phyloP scores from a whole-genome alignment of 2,113 vertebrate species.

The Aegithalos caudatus region DNA sequence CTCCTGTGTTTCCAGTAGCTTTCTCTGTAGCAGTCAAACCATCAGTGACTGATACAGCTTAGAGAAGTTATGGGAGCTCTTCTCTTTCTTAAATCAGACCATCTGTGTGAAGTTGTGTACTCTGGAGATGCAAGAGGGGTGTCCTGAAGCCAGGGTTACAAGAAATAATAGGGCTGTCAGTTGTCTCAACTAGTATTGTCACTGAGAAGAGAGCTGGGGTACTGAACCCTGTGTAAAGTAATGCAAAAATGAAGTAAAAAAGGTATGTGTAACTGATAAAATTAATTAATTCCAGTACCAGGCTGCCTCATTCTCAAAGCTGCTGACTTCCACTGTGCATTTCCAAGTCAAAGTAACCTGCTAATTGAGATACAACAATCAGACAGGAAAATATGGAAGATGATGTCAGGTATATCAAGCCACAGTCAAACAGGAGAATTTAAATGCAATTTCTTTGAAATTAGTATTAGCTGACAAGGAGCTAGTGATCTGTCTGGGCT shows the following conservation, averaged over 20 bases:
- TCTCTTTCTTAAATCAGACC: background rate
- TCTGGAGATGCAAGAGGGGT: background rate
- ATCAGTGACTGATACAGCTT: background rate
- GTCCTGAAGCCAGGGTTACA: background rate
- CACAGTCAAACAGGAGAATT: background rate
- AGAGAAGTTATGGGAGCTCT: background rate
- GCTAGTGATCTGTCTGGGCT: background rate
- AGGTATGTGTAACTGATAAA: background rate
- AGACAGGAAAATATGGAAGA: background rate
- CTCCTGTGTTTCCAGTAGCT: background rate
- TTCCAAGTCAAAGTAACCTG: slow-evolving; percentile 1
- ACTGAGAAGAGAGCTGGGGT: background rate
- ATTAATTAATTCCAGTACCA: background rate
- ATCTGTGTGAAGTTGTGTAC: background rate
- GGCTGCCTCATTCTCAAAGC: background rate
- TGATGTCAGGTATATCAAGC: background rate
- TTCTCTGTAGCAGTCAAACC: background rate
- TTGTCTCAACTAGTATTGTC: background rate
- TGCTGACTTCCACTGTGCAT: background rate
- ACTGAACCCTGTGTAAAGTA: background rate
- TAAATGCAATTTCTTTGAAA: background rate
- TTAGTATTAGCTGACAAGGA: background rate
- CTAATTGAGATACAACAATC: background rate
- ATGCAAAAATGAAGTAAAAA: background rate
- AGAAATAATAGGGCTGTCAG: background rate